phyloP scores from a whole-genome alignment of 2,888 invertebrate genomes.

The Melinaea marsaeus region DNA sequence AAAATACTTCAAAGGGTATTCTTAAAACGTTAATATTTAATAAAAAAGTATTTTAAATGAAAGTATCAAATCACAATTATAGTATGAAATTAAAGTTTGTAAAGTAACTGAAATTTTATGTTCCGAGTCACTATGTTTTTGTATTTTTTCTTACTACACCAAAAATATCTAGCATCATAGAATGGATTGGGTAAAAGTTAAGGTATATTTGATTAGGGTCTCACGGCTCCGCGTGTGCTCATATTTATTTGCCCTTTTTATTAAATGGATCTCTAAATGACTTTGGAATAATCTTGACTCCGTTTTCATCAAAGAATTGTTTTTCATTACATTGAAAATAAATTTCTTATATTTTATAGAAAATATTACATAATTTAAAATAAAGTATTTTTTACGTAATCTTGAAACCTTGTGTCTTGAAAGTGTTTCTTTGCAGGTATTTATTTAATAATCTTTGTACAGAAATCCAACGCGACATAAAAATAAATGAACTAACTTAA shows the following conservation, averaged over 20 bases:
- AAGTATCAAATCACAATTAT: no score
- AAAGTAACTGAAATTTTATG: background rate
- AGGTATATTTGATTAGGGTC: slow-evolving; percentile 72
- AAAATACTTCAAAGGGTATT: no score
- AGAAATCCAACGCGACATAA: slow-evolving; percentile 22
- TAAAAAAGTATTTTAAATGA: no score
- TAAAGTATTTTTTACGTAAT: background rate
- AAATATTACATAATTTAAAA: background rate
- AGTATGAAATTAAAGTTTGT: no score
- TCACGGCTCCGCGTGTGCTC: slow-evolving; percentile 44
- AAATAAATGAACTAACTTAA: slow-evolving; percentile 24
- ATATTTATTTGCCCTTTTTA: slow-evolving; percentile 61
- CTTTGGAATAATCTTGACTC: slow-evolving; percentile 27
- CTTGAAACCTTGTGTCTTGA: background rate
- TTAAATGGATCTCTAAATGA: slow-evolving; percentile 65
- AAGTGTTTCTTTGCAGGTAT: slow-evolving; percentile 8
- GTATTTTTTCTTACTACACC: background rate
- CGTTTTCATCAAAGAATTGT: no score
- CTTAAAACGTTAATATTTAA: no score
- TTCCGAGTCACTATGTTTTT: background rate
- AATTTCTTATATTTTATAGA: background rate
- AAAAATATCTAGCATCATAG: slow-evolving; percentile 8
- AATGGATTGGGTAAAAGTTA: slow-evolving; percentile 48
- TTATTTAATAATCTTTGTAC: slow-evolving; percentile 21
- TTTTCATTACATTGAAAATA: background rate